Conservation (phyloP, 2,888 invertebrate genomes). For the Cantharis rufa region DNA sequence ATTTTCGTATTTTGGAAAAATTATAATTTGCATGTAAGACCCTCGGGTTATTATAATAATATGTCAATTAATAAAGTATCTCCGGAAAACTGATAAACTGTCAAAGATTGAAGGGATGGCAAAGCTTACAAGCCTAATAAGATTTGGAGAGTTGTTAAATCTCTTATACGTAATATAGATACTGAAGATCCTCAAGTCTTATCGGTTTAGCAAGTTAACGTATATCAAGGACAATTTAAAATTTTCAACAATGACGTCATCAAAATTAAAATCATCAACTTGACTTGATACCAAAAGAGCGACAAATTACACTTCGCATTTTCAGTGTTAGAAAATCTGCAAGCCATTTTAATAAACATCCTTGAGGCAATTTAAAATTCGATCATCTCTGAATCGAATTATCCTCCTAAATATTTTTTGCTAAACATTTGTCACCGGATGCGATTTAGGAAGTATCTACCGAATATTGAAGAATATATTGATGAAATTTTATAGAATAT, state of each 20-base stretch:
- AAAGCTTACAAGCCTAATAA: neutral
- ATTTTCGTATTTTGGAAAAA: too few relatives aligned
- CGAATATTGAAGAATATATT: neutral
- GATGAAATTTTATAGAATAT: conserved; percentile 27
- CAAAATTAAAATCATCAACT: neutral
- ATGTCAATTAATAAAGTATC: neutral
- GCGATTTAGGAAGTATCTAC: conserved; percentile 32
- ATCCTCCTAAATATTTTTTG: neutral
- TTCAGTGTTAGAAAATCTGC: neutral
- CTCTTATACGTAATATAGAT: neutral
- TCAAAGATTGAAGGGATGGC: neutral
- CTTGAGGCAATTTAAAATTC: conserved; percentile 3
- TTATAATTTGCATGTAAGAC: neutral
- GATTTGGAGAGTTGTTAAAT: neutral
- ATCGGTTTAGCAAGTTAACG: neutral
- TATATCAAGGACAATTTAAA: neutral
- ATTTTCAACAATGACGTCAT: neutral
- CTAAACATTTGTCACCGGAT: conserved; percentile 37
- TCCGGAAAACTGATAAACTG: neutral
- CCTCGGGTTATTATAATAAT: neutral
- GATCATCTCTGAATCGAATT: neutral
- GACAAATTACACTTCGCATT: neutral
- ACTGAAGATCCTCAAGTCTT: neutral
- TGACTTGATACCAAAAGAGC: neutral
- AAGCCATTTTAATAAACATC: neutral